Evolutionary conservation across 1,140 invertebrate genomes (phyloP).

Genomic region (Branchinecta lindahli): DNA sequence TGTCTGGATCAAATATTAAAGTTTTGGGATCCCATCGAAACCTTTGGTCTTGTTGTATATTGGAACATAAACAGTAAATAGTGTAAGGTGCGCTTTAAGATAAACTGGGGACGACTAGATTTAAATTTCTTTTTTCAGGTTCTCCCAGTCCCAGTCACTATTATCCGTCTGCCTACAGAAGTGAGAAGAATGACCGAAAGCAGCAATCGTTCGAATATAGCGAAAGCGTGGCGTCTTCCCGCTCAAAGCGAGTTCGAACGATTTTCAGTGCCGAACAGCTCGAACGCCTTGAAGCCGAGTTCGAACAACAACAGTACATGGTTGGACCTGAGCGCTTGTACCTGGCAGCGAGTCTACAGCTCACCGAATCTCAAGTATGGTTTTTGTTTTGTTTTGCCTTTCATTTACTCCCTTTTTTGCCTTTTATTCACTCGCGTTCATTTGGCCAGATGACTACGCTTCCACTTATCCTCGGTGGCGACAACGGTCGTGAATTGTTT

Average conservation of each 20-base stretch:
- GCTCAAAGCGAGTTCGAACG: constrained; percentile 66
- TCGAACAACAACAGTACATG: constrained; percentile 87
- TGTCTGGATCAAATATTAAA: no score
- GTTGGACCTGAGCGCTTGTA: constrained; percentile 80
- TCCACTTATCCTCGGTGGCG: no score
- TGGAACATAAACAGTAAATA: no score
- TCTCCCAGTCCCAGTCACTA: neutral
- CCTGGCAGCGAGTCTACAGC: constrained; percentile 64
- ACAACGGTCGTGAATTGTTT: no score
- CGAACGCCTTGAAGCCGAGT: constrained; percentile 75
- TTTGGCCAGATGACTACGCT: no score
- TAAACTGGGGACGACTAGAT: no score
- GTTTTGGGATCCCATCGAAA: no score
- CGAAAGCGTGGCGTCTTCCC: constrained; percentile 22
- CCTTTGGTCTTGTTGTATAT: no score
- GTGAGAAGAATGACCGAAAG: neutral
- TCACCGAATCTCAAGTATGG: constrained; percentile 74
- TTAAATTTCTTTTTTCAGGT: neutral
- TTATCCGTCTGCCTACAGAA: neutral
- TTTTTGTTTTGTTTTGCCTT: constrained; percentile 10
- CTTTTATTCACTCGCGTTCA: no score
- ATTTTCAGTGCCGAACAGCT: constrained; percentile 89
- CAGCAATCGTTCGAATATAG: neutral
- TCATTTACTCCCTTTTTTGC: no score
- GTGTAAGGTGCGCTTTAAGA: no score